Evolutionary conservation across 35 echinoderm and acorn worm species (phyloP), one percentile per base, ranked within the genome.

Genomic region (Stichopus chloronotus): DNA sequence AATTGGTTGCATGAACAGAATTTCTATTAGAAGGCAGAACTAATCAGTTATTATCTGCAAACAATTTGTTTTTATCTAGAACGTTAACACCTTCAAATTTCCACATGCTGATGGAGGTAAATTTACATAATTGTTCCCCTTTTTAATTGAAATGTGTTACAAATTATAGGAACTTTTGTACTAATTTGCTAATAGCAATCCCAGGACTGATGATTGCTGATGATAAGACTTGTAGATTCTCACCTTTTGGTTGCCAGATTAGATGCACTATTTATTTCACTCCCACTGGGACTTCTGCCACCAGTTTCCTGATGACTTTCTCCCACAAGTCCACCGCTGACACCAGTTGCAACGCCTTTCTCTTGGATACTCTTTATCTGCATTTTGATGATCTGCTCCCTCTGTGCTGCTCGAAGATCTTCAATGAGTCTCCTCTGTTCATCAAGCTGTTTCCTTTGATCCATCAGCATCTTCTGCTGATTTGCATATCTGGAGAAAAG

Each of bases 341-440:
- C 30, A 89, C 65, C 87, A 71, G 87, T 89, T 30, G 56, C 8
- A 58, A 52, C 24, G 12, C 54, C 55, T 71, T 53, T 76, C 56
- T 17, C 56, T 53, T 84, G 61, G 6, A 92, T 92, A 56, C 19
- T 63, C 56, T 57, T 17, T 14, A 98, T 52, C 80, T 98, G 95
- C 77, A 90, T 89, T 24, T 94, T 63, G 5, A 98, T 77, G 53
- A 79, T 23, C 25, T 96, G 93, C 54, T 98, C 93, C 93, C 89
- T 74, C 24, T 98, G 97, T 0, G 79, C 81, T 43, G 92, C 19
- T 78, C 95, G 95, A 12, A 98, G 85, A 13, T 98, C 95, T 79
- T 96, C 91, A 16, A 98, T 98, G 86, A 96, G 79, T 59, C 95
- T 76, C 55, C 93, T 79, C 77, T 98, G 97, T 93, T 98, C 95